Conservation (phyloP, 2,797 vertebrate genomes). For the Microctenopoma steveboyesi region DNA sequence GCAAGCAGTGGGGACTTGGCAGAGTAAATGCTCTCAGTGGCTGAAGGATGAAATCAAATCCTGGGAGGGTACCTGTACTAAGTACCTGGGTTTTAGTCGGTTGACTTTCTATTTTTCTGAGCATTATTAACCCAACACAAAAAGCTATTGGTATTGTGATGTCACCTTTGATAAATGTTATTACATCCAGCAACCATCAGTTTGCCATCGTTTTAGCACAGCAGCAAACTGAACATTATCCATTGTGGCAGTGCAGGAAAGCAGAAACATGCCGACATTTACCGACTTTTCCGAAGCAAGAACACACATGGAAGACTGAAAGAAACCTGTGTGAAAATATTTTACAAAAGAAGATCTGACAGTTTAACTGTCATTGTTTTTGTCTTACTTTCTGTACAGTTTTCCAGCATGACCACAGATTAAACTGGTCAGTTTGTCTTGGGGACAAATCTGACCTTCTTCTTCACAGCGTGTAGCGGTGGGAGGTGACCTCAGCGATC, state of each 20-base stretch:
- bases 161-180: no score
- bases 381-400: background rate
- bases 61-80: background rate
- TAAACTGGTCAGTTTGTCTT: background rate
- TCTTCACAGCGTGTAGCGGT: no score
- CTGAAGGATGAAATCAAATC: slow-evolving; percentile 59
- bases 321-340: background rate
- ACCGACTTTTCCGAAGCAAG: background rate
- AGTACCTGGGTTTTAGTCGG: no score
- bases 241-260: background rate
- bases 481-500: no score
- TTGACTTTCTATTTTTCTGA: no score
- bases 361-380: no score
- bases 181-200: no score
- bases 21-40: slow-evolving; percentile 15
- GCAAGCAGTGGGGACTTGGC: background rate
- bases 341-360: background rate
- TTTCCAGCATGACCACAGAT: background rate
- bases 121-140: no score
- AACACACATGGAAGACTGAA: background rate
- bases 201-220: no score
- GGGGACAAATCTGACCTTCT: background rate
- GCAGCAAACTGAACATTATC: background rate
- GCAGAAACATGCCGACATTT: background rate
- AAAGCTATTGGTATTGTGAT: no score